Evolutionary conservation across 2,888 invertebrate species (phyloP).

Genomic region (Elmis aenea): DNA sequence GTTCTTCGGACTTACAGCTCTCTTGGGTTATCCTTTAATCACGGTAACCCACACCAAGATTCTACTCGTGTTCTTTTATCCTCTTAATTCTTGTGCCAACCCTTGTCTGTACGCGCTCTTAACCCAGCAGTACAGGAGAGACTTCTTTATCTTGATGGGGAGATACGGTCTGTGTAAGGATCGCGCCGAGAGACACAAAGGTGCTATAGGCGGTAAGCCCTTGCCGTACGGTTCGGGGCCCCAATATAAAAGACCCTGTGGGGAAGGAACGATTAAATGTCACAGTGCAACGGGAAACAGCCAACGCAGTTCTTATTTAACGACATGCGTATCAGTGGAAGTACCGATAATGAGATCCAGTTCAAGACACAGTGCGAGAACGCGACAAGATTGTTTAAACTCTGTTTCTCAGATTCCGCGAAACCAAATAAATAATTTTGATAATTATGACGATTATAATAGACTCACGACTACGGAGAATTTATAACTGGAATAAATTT

Average conservation of each 20-base stretch:
- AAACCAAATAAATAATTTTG: conserved; percentile 29
- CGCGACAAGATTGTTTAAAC: conserved; percentile 32
- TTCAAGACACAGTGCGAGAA: conserved; percentile 33
- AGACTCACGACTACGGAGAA: conserved; percentile 33
- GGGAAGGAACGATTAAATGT: conserved; percentile 20
- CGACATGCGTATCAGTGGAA: conserved; percentile 44
- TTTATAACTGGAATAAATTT: no score
- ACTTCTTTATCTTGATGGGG: conserved; percentile 52
- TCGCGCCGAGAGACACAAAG: conserved; percentile 46
- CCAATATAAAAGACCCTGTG: conserved; percentile 35
- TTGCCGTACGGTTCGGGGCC: conserved; percentile 40
- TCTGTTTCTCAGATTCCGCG: conserved; percentile 35
- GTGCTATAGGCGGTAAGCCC: conserved; percentile 45
- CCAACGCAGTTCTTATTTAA: conserved; percentile 41
- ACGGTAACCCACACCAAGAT: conserved; percentile 52
- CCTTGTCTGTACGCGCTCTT: conserved; percentile 64
- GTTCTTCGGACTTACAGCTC: conserved; percentile 61
- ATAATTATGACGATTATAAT: conserved; percentile 30
- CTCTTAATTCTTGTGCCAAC: conserved; percentile 65
- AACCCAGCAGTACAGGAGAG: conserved; percentile 60
- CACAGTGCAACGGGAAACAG: conserved; percentile 28
- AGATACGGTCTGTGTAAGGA: conserved; percentile 47
- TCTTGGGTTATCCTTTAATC: conserved; percentile 58
- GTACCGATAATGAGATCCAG: conserved; percentile 36
- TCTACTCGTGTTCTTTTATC: conserved; percentile 62